Evolutionary conservation across 2,113 vertebrate genomes (phyloP).

Genomic region (Erinaceus europaeus): DNA sequence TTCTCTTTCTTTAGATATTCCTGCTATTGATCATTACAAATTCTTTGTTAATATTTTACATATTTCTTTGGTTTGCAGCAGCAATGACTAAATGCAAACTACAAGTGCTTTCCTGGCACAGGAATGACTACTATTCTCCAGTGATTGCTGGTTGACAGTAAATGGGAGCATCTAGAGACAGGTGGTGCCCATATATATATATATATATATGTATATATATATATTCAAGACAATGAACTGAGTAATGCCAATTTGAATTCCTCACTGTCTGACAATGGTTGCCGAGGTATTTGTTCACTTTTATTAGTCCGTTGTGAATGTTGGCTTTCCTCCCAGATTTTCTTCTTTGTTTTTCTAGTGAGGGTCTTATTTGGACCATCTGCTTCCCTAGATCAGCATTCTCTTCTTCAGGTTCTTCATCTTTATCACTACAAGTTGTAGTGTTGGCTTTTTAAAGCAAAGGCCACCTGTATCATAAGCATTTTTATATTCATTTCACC

Average conservation of each 20-base stretch:
- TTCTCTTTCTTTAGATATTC: neutral
- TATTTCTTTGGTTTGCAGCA: neutral
- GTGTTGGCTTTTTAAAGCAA: neutral
- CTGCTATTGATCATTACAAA: neutral
- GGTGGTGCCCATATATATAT: conserved; percentile 2
- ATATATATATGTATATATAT: conserved; percentile 46
- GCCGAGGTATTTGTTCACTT: conserved; percentile 46
- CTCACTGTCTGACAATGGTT: conserved; percentile 32
- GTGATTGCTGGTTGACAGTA: neutral
- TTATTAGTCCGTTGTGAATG: conserved; percentile 59
- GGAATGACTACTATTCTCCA: neutral
- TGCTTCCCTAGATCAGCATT: conserved; percentile 58
- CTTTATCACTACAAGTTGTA: conserved; percentile 20
- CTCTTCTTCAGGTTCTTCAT: conserved; percentile 48
- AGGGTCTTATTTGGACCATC: conserved; percentile 53
- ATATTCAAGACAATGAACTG: conserved; percentile 14
- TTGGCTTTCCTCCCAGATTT: conserved; percentile 68
- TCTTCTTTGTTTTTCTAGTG: conserved; percentile 59
- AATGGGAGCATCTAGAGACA: neutral
- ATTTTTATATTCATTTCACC: conserved; percentile 43
- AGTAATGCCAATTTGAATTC: neutral
- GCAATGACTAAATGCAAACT: neutral
- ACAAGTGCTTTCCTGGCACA: neutral
- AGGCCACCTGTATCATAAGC: neutral
- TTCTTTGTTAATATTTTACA: neutral